These are phyloP conservation scores for Resseliella maxima DNA, from an alignment of 2,888 invertebrate genomes.

Conservation along the genomic window DNA sequence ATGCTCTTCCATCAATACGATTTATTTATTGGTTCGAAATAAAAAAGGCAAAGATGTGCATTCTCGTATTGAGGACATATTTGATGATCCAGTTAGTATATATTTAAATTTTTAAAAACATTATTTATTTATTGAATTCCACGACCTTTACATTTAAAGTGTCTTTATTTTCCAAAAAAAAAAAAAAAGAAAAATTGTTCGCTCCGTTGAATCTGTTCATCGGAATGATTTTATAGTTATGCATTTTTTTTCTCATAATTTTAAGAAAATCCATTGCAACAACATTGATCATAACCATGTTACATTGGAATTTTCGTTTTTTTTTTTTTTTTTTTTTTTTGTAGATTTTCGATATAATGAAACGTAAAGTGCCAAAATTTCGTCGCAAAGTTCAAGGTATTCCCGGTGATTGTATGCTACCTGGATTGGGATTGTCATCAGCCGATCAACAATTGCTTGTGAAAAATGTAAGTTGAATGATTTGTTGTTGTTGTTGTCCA, in stretches of 20 bases:
- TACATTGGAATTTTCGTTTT: background rate
- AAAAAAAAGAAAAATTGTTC: too few relatives aligned
- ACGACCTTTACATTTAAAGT: background rate
- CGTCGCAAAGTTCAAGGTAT: slow-evolving; percentile 70
- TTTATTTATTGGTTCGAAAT: slow-evolving; percentile 71
- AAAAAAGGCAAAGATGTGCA: slow-evolving; percentile 75
- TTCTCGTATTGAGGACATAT: slow-evolving; percentile 75
- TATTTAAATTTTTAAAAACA: background rate
- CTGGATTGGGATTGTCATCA: slow-evolving; percentile 69
- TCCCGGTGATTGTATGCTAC: slow-evolving; percentile 70
- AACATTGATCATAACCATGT: background rate
- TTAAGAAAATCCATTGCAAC: background rate
- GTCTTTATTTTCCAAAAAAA: background rate
- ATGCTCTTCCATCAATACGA: slow-evolving; percentile 69
- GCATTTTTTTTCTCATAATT: background rate
- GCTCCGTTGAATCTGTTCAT: too few relatives aligned
- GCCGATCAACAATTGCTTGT: slow-evolving; percentile 68
- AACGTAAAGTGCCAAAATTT: slow-evolving; percentile 70
- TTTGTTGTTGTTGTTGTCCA: background rate
- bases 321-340: slow-evolving; percentile 15
- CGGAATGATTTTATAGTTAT: too few relatives aligned
- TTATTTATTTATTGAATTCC: background rate
- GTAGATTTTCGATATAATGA: slow-evolving; percentile 69
- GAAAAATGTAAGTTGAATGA: slow-evolving; percentile 66
- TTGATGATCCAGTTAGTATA: slow-evolving; percentile 73